Evolutionary conservation across 2,888 invertebrate species (phyloP).

Genomic region (Lottia gigantea): DNA sequence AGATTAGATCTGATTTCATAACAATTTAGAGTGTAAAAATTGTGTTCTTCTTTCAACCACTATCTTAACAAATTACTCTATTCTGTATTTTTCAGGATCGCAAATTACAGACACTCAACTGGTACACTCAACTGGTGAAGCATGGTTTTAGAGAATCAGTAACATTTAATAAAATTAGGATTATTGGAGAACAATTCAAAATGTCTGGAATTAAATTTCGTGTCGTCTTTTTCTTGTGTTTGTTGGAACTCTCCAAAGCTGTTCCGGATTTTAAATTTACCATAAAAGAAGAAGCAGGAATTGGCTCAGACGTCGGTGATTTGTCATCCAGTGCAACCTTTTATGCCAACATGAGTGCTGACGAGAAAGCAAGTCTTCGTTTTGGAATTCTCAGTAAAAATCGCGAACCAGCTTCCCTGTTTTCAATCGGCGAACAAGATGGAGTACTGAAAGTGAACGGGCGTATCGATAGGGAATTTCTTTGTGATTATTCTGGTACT

Average conservation of each 20-base stretch:
- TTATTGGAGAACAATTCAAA: background rate
- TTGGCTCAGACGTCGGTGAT: conserved; percentile 41
- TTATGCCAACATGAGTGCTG: conserved; percentile 35
- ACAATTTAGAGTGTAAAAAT: too few species aligned
- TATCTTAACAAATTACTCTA: too few species aligned
- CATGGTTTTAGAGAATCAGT: too few species aligned
- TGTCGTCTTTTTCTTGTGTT: background rate
- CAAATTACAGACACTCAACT: too few species aligned
- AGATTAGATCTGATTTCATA: too few species aligned
- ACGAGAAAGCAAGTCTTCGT: conserved; percentile 40
- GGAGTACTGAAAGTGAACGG: conserved; percentile 37
- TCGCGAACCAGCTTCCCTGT: conserved; percentile 41
- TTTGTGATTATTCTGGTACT: conserved; percentile 35
- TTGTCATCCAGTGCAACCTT: conserved; percentile 40
- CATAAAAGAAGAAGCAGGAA: conserved; percentile 38
- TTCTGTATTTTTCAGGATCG: too few species aligned
- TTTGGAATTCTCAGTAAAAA: conserved; percentile 47
- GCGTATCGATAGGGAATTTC: conserved; percentile 40
- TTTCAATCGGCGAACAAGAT: conserved; percentile 38
- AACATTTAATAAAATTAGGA: too few species aligned
- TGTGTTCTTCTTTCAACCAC: too few species aligned
- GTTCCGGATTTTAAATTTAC: conserved; percentile 29
- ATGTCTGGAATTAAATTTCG: background rate
- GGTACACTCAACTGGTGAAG: too few species aligned
- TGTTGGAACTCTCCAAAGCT: background rate